Conservation (phyloP, 2,797 vertebrate genomes). For the Pempheris klunzingeri region DNA sequence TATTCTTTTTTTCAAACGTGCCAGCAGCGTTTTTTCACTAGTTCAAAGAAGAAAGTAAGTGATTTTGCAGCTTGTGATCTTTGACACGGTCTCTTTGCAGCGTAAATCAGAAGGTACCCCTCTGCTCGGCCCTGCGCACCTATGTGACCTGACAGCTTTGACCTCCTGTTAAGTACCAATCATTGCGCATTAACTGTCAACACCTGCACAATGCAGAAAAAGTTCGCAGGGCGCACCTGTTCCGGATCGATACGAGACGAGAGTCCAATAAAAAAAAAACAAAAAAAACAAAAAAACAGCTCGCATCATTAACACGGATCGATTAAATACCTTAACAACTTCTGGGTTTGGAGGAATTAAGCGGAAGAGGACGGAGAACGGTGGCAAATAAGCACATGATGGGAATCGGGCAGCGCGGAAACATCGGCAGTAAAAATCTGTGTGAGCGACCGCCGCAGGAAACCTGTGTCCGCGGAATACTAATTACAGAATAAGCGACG, state of each 20-base stretch:
- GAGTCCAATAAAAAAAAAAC: not conserved
- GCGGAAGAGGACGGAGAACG: conserved; percentile 5
- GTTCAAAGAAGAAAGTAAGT: not conserved
- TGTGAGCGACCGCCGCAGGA: conserved; percentile 80
- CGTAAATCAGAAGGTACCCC: conserved; percentile 36
- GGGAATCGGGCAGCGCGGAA: conserved; percentile 33
- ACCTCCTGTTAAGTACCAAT: conserved; percentile 57
- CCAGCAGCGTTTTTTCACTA: not conserved
- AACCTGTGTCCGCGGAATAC: conserved; percentile 82
- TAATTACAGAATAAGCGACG: conserved; percentile 77
- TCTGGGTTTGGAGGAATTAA: conserved; percentile 3
- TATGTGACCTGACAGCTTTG: conserved; percentile 51
- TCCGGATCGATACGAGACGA: conserved; percentile 32
- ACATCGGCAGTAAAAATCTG: conserved; percentile 62
- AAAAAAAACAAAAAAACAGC: not conserved
- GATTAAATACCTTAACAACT: conserved; percentile 52
- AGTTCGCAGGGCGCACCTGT: conserved; percentile 70
- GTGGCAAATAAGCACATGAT: conserved; percentile 30
- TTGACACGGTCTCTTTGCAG: conserved; percentile 12
- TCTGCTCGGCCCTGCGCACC: conserved; percentile 6
- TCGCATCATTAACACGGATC: conserved; percentile 11
- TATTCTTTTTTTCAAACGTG: not conserved
- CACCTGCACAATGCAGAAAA: conserved; percentile 47
- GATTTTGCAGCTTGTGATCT: conserved; percentile 10
- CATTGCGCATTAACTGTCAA: conserved; percentile 62